These are phyloP conservation scores for Hypocryptadius cinnamomeus DNA, from an alignment of 2,113 vertebrate species.

Conservation along the genomic window DNA sequence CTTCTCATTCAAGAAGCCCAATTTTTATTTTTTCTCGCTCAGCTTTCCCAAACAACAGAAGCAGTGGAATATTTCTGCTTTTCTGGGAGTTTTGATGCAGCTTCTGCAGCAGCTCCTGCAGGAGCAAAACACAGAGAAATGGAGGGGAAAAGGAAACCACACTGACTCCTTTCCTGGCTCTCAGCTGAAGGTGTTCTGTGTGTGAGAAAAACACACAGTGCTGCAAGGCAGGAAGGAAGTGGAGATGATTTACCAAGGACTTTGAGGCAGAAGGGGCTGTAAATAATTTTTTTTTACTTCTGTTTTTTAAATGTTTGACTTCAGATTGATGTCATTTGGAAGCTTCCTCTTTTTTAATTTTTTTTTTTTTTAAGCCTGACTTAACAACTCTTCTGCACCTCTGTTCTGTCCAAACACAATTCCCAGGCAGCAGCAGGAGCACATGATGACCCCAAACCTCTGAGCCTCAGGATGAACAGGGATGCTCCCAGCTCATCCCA, in stretches of 20 bases:
- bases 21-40: not conserved
- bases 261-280: not conserved
- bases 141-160: not conserved
- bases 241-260: not conserved
- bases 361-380: not conserved
- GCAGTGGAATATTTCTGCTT: not conserved
- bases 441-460: not conserved
- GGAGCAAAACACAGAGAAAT: not conserved
- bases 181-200: not conserved
- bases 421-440: not conserved
- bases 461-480: not conserved
- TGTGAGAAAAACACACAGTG: not conserved
- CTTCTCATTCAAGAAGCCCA: not conserved
- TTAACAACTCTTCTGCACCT: not conserved
- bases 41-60: not conserved
- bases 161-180: not conserved
- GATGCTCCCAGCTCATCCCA: not conserved
- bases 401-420: not conserved
- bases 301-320: not conserved
- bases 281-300: not conserved
- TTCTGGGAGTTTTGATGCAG: not conserved
- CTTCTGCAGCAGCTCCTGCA: not conserved
- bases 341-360: not conserved
- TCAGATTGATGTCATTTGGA: not conserved
- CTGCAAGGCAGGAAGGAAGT: not conserved